Evolutionary conservation across 2,113 vertebrate species (phyloP), one percentile per base, ranked within the genome.

Genomic region (Myocastor coypus): DNA sequence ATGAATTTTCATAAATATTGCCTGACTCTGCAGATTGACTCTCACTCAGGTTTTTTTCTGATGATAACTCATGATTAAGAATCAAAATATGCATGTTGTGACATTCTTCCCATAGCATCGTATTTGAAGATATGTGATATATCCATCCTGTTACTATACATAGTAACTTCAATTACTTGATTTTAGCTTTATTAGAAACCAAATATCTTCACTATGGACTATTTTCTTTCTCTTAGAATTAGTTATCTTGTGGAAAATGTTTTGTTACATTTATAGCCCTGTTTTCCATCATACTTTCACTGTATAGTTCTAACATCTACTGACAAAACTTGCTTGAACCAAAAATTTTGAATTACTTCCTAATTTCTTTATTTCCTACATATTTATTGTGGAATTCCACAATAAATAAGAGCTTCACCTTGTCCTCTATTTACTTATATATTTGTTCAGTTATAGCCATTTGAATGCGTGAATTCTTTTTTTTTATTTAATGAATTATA

Each of bases 281-380:
- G 34, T 77, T 92, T 88, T 88, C 81, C 24, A 88, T 85, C 87
- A 93, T 3, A 91, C 32, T 82, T 87, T 83, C 26, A 83, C 42
- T 26, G 11, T n/a, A 0, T 42, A 83, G 73, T 87, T 94, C 87
- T 63, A 86, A 64, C 50, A 64, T 80, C 37, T 66, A 30, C 77
- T 92, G n/a, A 64, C 77, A 64, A 69, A 59, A 63, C 61, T 87
- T 78, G 3, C 84, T 52, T 85, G 59, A 82, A 77, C 91, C n/a
- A 63, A 11, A 83, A 86, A 77, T 80, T 94, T 77, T 26, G 16
- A 91, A 81, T 95, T 93, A 37, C 85, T 89, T 92, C 57, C 82
- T 63, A 63, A 75, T 88, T 64, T 63, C 37, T 20, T 94, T 55
- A 90, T 82, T 95, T 89, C 37, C 63, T 90, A 32, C 16, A 50